These are phyloP conservation scores for Steatocranus sp. DNA, from an alignment of 2,797 vertebrate genomes.

Conservation along the genomic window DNA sequence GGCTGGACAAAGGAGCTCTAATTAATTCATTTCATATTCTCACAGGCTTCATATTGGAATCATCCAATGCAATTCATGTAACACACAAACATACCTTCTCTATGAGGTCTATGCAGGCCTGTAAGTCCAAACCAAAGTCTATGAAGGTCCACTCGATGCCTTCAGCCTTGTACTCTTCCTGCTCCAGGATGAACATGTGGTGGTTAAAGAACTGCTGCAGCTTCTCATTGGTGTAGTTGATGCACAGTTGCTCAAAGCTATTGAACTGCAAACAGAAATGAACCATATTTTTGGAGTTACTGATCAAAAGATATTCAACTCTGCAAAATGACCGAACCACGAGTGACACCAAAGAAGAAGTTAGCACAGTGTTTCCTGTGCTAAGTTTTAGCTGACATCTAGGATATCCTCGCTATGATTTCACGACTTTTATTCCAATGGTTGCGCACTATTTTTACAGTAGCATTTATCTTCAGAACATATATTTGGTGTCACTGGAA, in stretches of 20 bases:
- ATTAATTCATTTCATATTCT: not conserved
- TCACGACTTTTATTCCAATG: not conserved
- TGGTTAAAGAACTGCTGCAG: slow-evolving; percentile 97
- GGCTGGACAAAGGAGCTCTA: slow-evolving; percentile 69
- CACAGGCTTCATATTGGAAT: fast-evolving
- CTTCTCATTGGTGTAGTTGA: slow-evolving; percentile 97
- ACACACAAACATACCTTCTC: slow-evolving; percentile 74
- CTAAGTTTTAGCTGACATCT: not conserved
- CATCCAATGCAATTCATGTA: not conserved
- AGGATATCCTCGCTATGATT: not conserved
- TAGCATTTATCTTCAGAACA: not conserved
- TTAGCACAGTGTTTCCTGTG: not conserved
- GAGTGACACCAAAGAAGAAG: not conserved
- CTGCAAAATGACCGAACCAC: not conserved
- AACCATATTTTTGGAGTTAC: slow-evolving; percentile 55
- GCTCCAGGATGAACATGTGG: slow-evolving; percentile 95
- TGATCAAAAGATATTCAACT: slow-evolving; percentile 59
- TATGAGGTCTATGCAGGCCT: slow-evolving; percentile 91
- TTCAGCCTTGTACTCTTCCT: slow-evolving; percentile 91
- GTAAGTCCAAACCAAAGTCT: slow-evolving; percentile 90
- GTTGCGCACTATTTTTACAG: fast-evolving
- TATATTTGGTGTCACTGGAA: not conserved
- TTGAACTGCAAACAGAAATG: slow-evolving; percentile 77
- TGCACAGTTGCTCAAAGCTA: slow-evolving; percentile 94
- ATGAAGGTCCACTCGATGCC: slow-evolving; percentile 95